Base-by-base conservation (phyloP, 2,113 vertebrate genomes). In the Clarias batrachus region DNA sequence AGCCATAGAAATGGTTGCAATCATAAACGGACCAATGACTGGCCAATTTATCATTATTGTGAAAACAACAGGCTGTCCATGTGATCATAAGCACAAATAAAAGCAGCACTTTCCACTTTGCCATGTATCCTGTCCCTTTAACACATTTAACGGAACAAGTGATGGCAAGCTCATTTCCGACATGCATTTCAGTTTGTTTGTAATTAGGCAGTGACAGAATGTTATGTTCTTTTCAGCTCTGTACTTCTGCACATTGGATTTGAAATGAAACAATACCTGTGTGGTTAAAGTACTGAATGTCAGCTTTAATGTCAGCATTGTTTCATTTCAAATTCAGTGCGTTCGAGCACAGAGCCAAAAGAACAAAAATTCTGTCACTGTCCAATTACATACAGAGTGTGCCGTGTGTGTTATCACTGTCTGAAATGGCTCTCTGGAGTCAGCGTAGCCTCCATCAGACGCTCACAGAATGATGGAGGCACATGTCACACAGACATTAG, bases 401-500 rank as follows among this genome's bases (percentile, higher is more conserved):
- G 65, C 74, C 16, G 48, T 48, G 52, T 59, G 80, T 83, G 86
- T 66, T 80, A 80, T 54, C n/a, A 27, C 7, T 70, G 76, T 60
- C 21, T 60, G 65, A 81, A 86, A 81, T n/a, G 77, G 63, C 54
- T 86, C 85, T 81, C 65, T 23, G 62, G 86, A 87, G 63, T 76
- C 80, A 77, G 70, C 27, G 71, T 25, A 27, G 80, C 85, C 86
- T 56, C 71, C 48, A 66, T 66, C 80, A 78, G 63, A 77, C 33
- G 14, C 56, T 60, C 60, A 2, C 65, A 10, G 62, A 81, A 77
- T 78, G 82, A 82, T 81, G 62, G 77, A 65, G 56, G 56, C 82
- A 21, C 70, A 85, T 63, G 73, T 89, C 54, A 85, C 27, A 11
- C 70, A 33, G 83, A 85, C 70, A 85, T 82, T 73, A 89, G 86